Conservation (phyloP, 2,797 vertebrate genomes). For the Otolemur crassicaudatus region DNA sequence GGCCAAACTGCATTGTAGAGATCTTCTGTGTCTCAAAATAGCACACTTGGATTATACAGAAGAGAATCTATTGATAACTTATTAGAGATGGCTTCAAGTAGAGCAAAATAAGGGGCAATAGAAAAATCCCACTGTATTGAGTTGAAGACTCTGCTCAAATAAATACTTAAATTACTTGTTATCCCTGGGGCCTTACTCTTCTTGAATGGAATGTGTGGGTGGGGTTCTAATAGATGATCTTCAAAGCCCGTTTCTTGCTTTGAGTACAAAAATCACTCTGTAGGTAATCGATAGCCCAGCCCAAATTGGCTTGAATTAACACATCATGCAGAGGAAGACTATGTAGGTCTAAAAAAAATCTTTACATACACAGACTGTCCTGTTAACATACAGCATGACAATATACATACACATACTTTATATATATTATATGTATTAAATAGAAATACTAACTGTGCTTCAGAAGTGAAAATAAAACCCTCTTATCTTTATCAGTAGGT, state of each 20-base stretch:
- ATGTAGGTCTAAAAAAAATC: background rate
- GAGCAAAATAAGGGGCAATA: background rate
- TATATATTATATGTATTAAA: background rate
- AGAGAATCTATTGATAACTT: background rate
- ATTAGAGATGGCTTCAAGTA: background rate
- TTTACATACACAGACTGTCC: background rate
- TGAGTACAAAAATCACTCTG: background rate
- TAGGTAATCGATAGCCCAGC: background rate
- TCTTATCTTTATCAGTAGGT: background rate
- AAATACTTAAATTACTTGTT: conserved; percentile 1
- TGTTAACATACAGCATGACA: background rate
- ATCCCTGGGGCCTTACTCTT: background rate
- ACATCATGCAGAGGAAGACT: background rate
- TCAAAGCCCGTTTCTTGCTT: background rate
- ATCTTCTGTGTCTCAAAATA: background rate
- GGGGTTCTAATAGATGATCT: background rate
- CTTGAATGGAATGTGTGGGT: background rate
- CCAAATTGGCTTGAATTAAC: background rate
- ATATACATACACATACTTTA: background rate
- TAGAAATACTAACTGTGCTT: background rate
- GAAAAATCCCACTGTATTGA: background rate
- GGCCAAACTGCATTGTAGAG: background rate
- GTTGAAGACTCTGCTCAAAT: background rate
- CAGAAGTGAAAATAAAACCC: background rate
- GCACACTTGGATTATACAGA: background rate